Conservation (phyloP, 2,797 vertebrate genomes). For the Myripristis murdjan region DNA sequence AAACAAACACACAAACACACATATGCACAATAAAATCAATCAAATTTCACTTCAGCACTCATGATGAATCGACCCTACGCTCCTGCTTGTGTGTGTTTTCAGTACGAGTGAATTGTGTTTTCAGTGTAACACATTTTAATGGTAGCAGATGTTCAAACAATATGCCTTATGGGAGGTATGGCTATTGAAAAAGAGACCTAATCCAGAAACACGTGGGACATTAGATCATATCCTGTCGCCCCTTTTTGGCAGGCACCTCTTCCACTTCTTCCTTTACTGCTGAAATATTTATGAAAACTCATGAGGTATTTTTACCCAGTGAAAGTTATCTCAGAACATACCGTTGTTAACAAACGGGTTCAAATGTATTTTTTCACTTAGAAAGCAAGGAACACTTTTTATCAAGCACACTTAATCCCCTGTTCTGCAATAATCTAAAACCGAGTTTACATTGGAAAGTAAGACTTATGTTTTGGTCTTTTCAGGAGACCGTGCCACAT, state of each 20-base stretch:
- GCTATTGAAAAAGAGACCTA: constrained; percentile 22
- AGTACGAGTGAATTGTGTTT: constrained; percentile 5
- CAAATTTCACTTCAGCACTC: no score
- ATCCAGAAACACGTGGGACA: constrained; percentile 43
- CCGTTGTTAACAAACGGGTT: neutral
- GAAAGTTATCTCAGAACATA: constrained; percentile 7
- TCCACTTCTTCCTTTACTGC: constrained; percentile 39
- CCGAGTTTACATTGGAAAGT: neutral
- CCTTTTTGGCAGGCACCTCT: constrained; percentile 31
- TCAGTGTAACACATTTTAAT: constrained; percentile 5
- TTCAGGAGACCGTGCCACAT: neutral
- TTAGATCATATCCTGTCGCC: constrained; percentile 63
- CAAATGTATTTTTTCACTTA: neutral
- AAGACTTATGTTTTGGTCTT: neutral
- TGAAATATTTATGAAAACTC: constrained; percentile 29
- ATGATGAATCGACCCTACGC: neutral
- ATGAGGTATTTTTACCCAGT: constrained; percentile 3
- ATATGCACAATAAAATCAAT: no score
- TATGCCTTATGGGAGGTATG: constrained; percentile 25
- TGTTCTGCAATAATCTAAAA: neutral
- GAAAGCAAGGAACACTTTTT: neutral
- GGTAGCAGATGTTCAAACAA: constrained; percentile 52
- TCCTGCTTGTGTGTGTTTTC: neutral
- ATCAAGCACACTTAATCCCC: neutral
- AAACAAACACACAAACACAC: no score